These are phyloP conservation scores for Elgaria multicarinata DNA, from an alignment of 2,113 vertebrate genomes.

Conservation along the genomic window DNA sequence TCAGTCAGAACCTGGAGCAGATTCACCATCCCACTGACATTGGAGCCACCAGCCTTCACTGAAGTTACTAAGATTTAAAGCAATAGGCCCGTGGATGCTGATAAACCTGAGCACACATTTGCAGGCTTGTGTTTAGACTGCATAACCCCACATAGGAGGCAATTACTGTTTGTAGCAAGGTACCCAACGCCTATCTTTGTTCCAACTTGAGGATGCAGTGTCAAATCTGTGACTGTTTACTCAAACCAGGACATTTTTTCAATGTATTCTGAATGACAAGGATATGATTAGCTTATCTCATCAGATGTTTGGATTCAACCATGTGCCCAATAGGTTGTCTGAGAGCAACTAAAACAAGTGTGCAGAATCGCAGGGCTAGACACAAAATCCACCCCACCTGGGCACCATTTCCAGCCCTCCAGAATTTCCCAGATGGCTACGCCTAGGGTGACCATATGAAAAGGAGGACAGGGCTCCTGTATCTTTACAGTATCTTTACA, in stretches of 20 bases:
- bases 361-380: too few species aligned
- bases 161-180: background rate
- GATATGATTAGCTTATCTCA: background rate
- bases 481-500: too few species aligned
- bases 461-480: too few species aligned
- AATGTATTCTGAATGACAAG: background rate
- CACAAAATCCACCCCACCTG: too few species aligned
- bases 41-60: too few species aligned
- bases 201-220: background rate
- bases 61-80: background rate
- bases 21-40: too few species aligned
- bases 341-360: background rate
- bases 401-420: too few species aligned
- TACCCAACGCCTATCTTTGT: background rate
- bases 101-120: background rate
- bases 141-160: background rate
- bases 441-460: too few species aligned
- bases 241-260: background rate
- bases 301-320: background rate
- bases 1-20: too few species aligned
- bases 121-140: background rate
- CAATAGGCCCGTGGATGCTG: too few species aligned
- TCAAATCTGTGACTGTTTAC: background rate
- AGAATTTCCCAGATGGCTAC: too few species aligned
- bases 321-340: background rate